A percentile compares a stretch with the other conserved stretches of the same genome.
These are phyloP conservation scores for Bubo scandiacus DNA, from an alignment of 2,113 vertebrate species.

Conservation along the genomic window DNA sequence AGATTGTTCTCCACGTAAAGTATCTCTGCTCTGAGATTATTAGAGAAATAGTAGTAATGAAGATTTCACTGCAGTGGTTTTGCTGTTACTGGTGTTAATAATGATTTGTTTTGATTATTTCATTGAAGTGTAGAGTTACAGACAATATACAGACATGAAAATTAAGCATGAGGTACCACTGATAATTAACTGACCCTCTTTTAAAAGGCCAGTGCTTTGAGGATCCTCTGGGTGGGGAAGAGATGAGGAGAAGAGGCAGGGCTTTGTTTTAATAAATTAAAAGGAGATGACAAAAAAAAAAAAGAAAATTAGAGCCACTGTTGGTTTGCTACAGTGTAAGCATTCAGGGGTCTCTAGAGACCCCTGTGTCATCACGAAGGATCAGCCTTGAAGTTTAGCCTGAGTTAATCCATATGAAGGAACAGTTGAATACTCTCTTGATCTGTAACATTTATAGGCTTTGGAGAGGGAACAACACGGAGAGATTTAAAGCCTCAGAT, in stretches of 20 bases:
- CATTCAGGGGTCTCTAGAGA: not conserved
- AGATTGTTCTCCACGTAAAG: not conserved
- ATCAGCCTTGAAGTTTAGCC: not conserved
- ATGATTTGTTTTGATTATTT: not conserved
- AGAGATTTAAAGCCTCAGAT: not conserved
- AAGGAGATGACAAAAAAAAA: not conserved
- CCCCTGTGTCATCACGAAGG: not conserved
- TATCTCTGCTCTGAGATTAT: not conserved
- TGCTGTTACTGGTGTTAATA: not conserved
- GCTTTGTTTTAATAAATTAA: not conserved
- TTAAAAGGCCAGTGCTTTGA: not conserved
- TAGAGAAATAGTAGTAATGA: not conserved
- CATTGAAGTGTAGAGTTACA: not conserved
- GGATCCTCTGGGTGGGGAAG: not conserved
- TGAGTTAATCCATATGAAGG: not conserved
- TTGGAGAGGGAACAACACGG: not conserved
- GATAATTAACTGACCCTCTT: not conserved
- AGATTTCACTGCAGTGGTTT: not conserved
- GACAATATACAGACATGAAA: not conserved
- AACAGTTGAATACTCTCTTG: not conserved
- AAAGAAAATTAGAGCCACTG: not conserved
- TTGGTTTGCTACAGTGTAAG: not conserved
- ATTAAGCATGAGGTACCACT: not conserved
- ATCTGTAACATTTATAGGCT: not conserved
- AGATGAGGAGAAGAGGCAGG: not conserved